These are phyloP conservation scores for Nothocercus nigrocapillus DNA, from an alignment of 2,113 vertebrate genomes.

Conservation along the genomic window DNA sequence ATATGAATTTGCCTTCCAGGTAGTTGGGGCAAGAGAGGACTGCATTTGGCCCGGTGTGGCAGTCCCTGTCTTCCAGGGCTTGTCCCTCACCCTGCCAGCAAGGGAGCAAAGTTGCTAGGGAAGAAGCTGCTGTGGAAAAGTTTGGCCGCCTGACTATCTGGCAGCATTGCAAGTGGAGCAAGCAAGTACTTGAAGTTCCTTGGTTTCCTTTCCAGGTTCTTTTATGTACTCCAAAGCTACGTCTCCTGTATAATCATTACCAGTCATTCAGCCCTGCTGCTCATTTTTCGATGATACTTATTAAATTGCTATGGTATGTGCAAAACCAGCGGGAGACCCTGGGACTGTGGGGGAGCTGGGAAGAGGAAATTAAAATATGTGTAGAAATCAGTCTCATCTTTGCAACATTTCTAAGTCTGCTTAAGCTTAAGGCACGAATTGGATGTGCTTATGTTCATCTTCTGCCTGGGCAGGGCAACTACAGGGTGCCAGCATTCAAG, in stretches of 20 bases:
- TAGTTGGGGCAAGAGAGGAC: background rate
- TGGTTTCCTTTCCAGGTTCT: background rate
- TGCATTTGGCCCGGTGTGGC: background rate
- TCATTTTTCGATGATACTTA: background rate
- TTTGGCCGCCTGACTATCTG: background rate
- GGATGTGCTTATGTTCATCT: background rate
- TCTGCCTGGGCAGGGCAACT: background rate
- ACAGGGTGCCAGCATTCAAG: background rate
- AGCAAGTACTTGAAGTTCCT: background rate
- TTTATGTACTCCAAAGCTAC: background rate
- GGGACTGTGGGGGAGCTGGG: background rate
- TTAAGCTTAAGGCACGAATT: background rate
- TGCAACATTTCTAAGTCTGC: background rate
- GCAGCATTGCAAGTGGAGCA: background rate
- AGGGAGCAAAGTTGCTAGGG: background rate
- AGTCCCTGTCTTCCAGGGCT: background rate
- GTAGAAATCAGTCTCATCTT: background rate
- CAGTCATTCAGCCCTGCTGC: background rate
- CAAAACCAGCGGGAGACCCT: background rate
- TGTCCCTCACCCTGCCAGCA: background rate
- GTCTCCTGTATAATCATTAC: background rate
- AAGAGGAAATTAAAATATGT: background rate
- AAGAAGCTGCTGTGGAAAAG: background rate
- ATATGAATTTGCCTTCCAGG: rapidly evolving
- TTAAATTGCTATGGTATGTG: background rate